phyloP scores from a whole-genome alignment of 2,113 vertebrate genomes.

The Oryzias curvinotus region DNA sequence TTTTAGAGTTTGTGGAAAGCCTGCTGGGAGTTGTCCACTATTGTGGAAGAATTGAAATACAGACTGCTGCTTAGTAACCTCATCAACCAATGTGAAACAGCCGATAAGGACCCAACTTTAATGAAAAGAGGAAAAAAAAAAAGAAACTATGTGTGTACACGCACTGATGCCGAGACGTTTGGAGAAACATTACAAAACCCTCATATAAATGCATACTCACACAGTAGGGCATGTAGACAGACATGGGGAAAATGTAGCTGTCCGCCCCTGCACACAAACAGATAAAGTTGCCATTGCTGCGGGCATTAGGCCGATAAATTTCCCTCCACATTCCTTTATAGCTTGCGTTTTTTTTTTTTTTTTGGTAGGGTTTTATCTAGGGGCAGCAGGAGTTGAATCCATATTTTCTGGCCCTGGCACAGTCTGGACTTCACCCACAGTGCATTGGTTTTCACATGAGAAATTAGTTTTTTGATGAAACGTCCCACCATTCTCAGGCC shows the following conservation, averaged over 20 bases:
- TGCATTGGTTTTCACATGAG: conserved; percentile 62
- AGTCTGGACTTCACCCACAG: conserved; percentile 49
- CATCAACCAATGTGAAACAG: conserved; percentile 11
- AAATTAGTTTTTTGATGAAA: conserved; percentile 69
- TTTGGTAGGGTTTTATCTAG: conserved; percentile 59
- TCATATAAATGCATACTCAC: conserved; percentile 54
- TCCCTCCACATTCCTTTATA: conserved; percentile 43
- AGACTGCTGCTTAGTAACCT: background rate
- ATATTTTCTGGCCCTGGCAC: conserved; percentile 47
- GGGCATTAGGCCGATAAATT: conserved; percentile 47
- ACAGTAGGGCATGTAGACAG: conserved; percentile 40
- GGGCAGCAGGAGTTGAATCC: conserved; percentile 58
- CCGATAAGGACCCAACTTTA: conserved; percentile 13
- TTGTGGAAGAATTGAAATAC: conserved; percentile 30
- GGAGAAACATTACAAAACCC: conserved; percentile 27
- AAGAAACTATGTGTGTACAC: conserved; percentile 27
- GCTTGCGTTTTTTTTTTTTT: conserved; percentile 56
- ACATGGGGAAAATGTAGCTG: conserved; percentile 49
- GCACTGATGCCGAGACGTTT: conserved; percentile 17
- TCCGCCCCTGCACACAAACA: conserved; percentile 51
- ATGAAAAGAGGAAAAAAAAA: conserved; percentile 8
- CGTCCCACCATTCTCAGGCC: conserved; percentile 43
- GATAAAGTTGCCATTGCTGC: conserved; percentile 50
- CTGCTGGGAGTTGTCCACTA: conserved; percentile 50
- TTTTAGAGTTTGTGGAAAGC: conserved; percentile 30